Percentiles rank a stretch among this genome's conserved stretches.
These are phyloP conservation scores for Geotrypetes seraphini DNA, from an alignment of 2,797 vertebrate species.

Conservation along the genomic window DNA sequence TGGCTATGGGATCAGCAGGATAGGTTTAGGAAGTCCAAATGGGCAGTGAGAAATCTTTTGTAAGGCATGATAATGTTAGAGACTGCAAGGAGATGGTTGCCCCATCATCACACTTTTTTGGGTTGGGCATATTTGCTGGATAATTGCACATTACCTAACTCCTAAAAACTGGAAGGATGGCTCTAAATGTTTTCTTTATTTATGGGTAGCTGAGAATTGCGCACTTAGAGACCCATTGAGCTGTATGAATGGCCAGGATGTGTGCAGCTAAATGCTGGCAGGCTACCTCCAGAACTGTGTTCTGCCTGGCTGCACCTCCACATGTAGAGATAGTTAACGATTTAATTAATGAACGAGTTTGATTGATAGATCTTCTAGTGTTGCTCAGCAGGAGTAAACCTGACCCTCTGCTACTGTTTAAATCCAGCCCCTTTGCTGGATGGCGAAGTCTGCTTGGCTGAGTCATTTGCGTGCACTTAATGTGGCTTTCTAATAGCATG, in stretches of 20 bases:
- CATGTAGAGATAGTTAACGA: slow-evolving; percentile 52
- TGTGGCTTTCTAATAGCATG: slow-evolving; percentile 56
- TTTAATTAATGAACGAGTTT: slow-evolving; percentile 50
- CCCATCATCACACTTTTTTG: too few species aligned
- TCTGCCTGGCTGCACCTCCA: slow-evolving; percentile 41
- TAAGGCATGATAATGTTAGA: too few species aligned
- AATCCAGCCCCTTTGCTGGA: slow-evolving; percentile 28
- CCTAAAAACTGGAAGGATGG: too few species aligned
- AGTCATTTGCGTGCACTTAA: slow-evolving; percentile 57
- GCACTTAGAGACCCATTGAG: background rate
- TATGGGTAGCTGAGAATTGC: background rate
- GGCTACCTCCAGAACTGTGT: slow-evolving; percentile 38
- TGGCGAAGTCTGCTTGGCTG: slow-evolving; percentile 22
- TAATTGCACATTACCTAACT: too few species aligned
- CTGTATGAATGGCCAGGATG: background rate
- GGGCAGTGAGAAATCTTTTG: too few species aligned
- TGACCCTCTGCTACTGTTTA: slow-evolving; percentile 41
- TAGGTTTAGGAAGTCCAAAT: too few species aligned
- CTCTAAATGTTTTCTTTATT: too few species aligned
- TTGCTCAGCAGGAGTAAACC: slow-evolving; percentile 44
- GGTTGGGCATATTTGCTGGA: too few species aligned
- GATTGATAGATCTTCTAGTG: slow-evolving; percentile 44
- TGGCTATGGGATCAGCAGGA: too few species aligned
- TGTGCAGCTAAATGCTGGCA: slow-evolving; percentile 22
- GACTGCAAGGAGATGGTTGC: too few species aligned